phyloP scores from a whole-genome alignment of 1,140 invertebrate species.

The Euura saliciscinereae region DNA sequence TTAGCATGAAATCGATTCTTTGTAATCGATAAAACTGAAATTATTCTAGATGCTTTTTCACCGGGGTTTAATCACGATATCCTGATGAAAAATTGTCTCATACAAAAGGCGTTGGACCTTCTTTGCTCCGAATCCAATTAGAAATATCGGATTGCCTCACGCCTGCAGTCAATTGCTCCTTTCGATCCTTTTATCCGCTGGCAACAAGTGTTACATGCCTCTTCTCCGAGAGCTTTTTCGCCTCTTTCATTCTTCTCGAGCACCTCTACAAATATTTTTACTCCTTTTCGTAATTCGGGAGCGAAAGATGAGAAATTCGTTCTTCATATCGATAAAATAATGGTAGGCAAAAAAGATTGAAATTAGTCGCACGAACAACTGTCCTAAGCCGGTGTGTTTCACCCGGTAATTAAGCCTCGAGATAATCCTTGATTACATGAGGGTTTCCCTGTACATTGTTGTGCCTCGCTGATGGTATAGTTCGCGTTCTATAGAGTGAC shows the following conservation, averaged over 20 bases:
- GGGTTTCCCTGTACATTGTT: background rate
- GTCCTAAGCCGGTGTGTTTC: too few species aligned
- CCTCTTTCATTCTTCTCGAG: background rate
- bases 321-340: too few species aligned
- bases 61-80: background rate
- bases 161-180: background rate
- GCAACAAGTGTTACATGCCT: background rate
- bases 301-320: too few species aligned
- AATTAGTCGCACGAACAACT: too few species aligned
- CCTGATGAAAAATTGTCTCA: background rate
- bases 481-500: background rate
- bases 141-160: background rate
- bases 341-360: too few species aligned
- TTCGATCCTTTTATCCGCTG: background rate
- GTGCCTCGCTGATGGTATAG: background rate
- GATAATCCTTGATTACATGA: conserved; percentile 2
- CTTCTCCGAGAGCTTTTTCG: background rate
- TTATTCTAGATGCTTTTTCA: background rate
- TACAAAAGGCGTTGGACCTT: too few species aligned
- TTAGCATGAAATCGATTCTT: conserved; percentile 21
- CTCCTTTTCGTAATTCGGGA: too few species aligned
- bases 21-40: conserved; percentile 10
- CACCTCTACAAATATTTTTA: background rate
- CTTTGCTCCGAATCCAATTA: background rate
- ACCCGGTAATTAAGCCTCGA: background rate